Percentiles rank a stretch among this genome's conserved stretches.
Conservation (phyloP, 2,888 invertebrate genomes). For the Brachycybe producta region DNA sequence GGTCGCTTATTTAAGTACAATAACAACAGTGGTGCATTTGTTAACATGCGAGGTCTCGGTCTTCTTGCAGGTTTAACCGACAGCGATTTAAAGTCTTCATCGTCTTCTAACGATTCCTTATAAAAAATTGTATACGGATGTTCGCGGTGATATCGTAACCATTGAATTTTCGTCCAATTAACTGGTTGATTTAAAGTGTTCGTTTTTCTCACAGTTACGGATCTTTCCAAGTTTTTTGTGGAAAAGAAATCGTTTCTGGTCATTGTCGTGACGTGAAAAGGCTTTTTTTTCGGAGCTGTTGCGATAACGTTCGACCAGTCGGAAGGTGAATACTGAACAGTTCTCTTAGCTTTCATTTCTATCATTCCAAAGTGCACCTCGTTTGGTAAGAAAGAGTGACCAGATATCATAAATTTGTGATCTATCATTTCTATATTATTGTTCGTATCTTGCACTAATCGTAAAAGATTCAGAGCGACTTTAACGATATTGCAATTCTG, state of each 20-base stretch:
- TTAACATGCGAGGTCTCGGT: too few species aligned
- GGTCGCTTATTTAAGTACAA: background rate
- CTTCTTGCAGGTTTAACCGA: background rate
- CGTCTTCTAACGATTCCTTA: background rate
- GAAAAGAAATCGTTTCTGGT: background rate
- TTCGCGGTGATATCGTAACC: background rate
- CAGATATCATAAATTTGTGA: constrained; percentile 3
- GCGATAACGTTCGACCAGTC: background rate
- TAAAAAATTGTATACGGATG: background rate
- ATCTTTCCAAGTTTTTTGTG: background rate
- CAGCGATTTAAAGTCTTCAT: background rate
- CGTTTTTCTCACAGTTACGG: background rate
- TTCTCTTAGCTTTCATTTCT: background rate
- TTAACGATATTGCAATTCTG: background rate
- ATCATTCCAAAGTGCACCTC: background rate
- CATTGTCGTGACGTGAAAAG: background rate
- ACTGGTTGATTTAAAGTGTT: background rate
- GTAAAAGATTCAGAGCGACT: background rate
- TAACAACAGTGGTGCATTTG: background rate
- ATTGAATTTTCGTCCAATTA: constrained; percentile 3
- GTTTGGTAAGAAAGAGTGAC: constrained; percentile 2
- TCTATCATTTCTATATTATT: background rate
- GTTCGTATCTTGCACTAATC: background rate
- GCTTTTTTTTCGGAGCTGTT: background rate
- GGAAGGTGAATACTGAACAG: background rate